Evolutionary conservation across 2,113 vertebrate species (phyloP).

Genomic region (Oncorhynchus keta): DNA sequence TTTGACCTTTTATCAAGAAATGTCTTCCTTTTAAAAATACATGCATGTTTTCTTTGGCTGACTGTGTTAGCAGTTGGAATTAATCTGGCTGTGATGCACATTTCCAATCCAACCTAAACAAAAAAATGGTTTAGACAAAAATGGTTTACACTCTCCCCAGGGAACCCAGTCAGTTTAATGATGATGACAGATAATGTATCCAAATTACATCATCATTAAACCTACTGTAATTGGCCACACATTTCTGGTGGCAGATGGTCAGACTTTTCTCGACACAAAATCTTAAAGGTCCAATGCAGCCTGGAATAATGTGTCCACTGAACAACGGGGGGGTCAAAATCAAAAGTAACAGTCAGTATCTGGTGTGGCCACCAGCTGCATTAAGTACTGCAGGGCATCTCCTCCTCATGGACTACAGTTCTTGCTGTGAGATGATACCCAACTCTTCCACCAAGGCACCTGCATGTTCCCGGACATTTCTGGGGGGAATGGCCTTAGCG

Average conservation of each 20-base stretch:
- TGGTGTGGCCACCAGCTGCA: no score
- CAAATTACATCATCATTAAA: not conserved
- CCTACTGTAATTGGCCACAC: not conserved
- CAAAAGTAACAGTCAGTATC: no score
- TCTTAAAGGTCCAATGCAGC: not conserved
- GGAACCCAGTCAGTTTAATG: constrained; percentile 8
- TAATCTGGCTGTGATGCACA: not conserved
- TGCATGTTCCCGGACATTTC: no score
- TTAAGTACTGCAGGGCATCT: no score
- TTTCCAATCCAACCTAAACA: not conserved
- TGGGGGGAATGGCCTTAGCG: no score
- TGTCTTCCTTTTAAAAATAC: constrained; percentile 24
- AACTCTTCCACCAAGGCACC: no score
- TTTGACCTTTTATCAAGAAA: constrained; percentile 12
- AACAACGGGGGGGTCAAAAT: no score
- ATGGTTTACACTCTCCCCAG: not conserved
- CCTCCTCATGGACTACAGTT: no score
- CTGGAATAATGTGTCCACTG: no score
- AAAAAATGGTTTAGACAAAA: not conserved
- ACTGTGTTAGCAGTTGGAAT: constrained; percentile 27
- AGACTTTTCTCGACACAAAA: not conserved
- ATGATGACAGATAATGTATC: not conserved
- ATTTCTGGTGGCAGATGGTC: constrained; percentile 9
- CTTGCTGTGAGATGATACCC: no score
- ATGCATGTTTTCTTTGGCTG: constrained; percentile 38